These are phyloP conservation scores for Anguilla pacifica DNA, from an alignment of 2,797 vertebrate species.

Conservation along the genomic window DNA sequence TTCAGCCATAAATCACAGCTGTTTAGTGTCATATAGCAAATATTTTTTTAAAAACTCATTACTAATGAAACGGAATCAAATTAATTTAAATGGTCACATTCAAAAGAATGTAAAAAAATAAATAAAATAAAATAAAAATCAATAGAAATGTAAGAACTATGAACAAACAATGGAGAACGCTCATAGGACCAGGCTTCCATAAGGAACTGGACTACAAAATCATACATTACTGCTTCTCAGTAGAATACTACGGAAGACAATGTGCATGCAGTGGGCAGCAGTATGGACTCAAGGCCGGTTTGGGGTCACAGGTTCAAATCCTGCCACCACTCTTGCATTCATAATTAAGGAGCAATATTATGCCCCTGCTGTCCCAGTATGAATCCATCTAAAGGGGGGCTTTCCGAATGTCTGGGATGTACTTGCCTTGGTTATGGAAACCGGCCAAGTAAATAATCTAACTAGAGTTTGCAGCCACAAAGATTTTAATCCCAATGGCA, in stretches of 20 bases:
- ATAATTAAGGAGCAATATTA: neutral
- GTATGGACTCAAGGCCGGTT: neutral
- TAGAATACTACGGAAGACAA: neutral
- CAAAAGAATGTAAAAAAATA: neutral
- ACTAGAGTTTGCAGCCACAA: neutral
- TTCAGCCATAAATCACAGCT: constrained; percentile 14
- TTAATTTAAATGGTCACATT: neutral
- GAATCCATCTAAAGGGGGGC: neutral
- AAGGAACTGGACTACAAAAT: neutral
- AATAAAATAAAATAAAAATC: neutral
- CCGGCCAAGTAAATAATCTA: neutral
- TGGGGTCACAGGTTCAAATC: neutral
- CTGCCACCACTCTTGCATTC: neutral
- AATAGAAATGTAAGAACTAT: neutral
- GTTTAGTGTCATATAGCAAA: constrained; percentile 23
- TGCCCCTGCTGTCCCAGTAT: neutral
- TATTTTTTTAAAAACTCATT: neutral
- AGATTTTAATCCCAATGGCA: neutral
- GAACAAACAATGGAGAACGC: neutral
- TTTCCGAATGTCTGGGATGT: neutral
- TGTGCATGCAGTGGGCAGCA: neutral
- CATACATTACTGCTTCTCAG: neutral
- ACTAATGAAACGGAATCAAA: neutral
- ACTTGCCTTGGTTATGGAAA: neutral
- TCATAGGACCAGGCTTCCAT: neutral